A percentile compares a stretch with the other conserved stretches of the same genome.
These are phyloP conservation scores for Drosophila simulans DNA, from an alignment of 1,140 invertebrate genomes.

Conservation along the genomic window DNA sequence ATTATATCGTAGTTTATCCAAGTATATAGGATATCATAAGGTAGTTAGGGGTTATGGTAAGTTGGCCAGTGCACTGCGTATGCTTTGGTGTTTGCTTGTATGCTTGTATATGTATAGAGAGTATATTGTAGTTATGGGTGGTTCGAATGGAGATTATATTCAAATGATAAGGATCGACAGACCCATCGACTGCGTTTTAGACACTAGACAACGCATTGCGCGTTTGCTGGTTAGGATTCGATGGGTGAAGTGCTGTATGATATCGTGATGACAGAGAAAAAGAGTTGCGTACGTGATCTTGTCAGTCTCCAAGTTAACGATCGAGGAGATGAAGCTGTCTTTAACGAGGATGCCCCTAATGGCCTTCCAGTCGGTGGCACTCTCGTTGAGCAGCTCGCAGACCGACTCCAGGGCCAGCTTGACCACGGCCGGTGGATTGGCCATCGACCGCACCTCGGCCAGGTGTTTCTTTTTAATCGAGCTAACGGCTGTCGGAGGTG, in stretches of 20 bases:
- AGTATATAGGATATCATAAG: constrained; percentile 19
- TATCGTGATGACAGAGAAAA: constrained; percentile 65
- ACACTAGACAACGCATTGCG: constrained; percentile 4
- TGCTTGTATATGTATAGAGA: constrained; percentile 38
- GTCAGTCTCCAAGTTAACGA: constrained; percentile 98
- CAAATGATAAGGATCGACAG: constrained; percentile 21
- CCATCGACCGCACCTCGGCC: constrained; percentile 97
- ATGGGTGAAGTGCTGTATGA: constrained; percentile 74
- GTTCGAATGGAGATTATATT: constrained; percentile 49
- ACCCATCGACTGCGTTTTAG: constrained; percentile 10
- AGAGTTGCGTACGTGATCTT: constrained; percentile 93
- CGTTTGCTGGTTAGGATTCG: constrained; percentile 1
- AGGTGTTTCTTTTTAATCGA: constrained; percentile 98
- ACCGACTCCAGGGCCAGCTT: constrained; percentile 98
- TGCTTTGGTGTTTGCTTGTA: constrained; percentile 56
- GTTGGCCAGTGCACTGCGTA: constrained; percentile 76
- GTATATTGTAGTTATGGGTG: constrained; percentile 39
- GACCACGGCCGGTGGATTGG: constrained; percentile 96
- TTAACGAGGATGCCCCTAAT: constrained; percentile 97
- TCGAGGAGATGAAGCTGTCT: constrained; percentile 99
- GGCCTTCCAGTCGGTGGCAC: constrained; percentile 96
- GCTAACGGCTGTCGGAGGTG: constrained; percentile 91
- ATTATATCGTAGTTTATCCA: constrained; percentile 16
- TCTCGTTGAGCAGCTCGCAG: constrained; percentile 94
- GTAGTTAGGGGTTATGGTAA: constrained; percentile 32